Base-by-base conservation (phyloP, 2,888 invertebrate species). In the Gnatocerus cornutus region DNA sequence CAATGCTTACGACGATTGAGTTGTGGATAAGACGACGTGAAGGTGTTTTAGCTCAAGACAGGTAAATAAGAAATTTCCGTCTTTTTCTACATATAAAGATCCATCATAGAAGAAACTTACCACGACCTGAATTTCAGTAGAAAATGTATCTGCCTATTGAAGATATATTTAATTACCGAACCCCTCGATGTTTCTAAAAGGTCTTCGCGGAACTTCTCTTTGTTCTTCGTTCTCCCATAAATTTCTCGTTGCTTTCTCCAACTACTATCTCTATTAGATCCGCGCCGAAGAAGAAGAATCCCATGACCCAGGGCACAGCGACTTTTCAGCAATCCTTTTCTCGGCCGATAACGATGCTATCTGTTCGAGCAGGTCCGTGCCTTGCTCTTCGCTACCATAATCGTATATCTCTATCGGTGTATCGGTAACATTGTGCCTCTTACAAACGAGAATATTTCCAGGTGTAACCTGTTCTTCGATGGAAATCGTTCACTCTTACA, bases 331-430 rank as follows among this genome's bases (percentile, higher is more conserved):
- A 48, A 62, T 27, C 33, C 50, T 62, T 27, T 27, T 14, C 50
- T 62, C 41, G 21, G 27, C 33, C 45, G 45, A 43, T 64, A 64
- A 53, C 53, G 64, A 64, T 64, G 37, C 14, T 55, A 64, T 64
- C 64, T 41, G 21, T 33, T 33, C 30, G 45, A 59, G 27, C 58
- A 58, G 45, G 58, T 53, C 43, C 58, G 14, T 13, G 27, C 27
- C 55, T 56, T 55, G 52, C 56, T 65, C 69, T 48, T 59, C 55
- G 65, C 69, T 64, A 69, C 69, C 53, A 69, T 69, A 59, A 65
- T 65, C 64, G 59, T 69, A 65, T 69, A 64, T 69, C 69, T 69
- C 69, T 46, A 69, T 69, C 69, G 64, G 53, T 30, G 16, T 46
- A 56, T 37, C 58, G 41, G 46, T 39, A 39, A 62, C 61, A 61